phyloP scores from a whole-genome alignment of 1,140 invertebrate species.

The Trachelipus rathkii region DNA sequence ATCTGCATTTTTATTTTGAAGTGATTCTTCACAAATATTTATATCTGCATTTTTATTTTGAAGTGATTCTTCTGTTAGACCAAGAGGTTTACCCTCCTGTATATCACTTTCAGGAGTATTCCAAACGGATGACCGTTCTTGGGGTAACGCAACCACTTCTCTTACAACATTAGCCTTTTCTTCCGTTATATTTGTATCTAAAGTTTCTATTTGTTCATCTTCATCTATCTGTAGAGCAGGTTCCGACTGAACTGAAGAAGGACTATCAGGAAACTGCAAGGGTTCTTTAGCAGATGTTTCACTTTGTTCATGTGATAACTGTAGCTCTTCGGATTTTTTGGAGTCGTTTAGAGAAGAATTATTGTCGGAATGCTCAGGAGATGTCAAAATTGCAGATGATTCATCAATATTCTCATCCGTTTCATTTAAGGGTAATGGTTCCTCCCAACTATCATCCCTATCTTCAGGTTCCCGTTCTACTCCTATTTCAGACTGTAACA shows the following conservation, averaged over 20 bases:
- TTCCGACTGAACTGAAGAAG: slow-evolving; percentile 77
- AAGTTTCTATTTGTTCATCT: slow-evolving; percentile 51
- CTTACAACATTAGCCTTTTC: neutral
- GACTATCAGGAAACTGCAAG: slow-evolving; percentile 66
- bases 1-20: too few species aligned
- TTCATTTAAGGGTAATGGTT: neutral
- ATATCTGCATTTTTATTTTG: neutral
- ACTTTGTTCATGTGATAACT: neutral
- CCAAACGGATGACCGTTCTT: neutral
- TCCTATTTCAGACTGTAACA: slow-evolving; percentile 46
- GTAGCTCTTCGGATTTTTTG: slow-evolving; percentile 30
- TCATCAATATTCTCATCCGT: neutral
- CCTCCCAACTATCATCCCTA: neutral
- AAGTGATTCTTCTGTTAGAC: neutral
- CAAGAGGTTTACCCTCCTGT: neutral
- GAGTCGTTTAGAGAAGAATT: neutral
- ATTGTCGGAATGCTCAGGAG: neutral
- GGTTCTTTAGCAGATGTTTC: slow-evolving; percentile 46
- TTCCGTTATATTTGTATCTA: neutral
- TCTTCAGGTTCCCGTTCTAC: slow-evolving; percentile 33
- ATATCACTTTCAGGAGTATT: slow-evolving; percentile 6
- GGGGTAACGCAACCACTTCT: neutral
- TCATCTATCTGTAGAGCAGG: slow-evolving; percentile 80
- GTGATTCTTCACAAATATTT: too few species aligned
- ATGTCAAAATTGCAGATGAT: neutral